A percentile compares a stretch with the other conserved stretches of the same genome.
These are phyloP conservation scores for Dimorphilus gyrociliatus DNA, from an alignment of 2,888 invertebrate species.

Conservation along the genomic window DNA sequence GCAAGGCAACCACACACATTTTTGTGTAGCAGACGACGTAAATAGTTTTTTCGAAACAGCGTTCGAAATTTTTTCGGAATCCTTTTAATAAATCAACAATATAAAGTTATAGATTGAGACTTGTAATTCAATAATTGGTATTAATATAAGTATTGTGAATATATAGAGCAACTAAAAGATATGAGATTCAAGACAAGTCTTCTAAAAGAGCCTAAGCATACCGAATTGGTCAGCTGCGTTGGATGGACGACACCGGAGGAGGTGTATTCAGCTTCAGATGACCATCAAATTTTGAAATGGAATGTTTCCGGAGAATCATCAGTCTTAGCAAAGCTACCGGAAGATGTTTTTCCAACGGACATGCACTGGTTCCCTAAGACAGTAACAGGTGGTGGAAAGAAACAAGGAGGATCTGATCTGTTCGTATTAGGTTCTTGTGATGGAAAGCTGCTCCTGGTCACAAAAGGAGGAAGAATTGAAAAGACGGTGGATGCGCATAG, in stretches of 20 bases:
- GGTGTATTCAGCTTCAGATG: constrained; percentile 83
- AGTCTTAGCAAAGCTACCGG: constrained; percentile 62
- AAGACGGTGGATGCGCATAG: constrained; percentile 77
- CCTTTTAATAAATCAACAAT: no score
- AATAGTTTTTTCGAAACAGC: no score
- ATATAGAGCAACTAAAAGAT: constrained; percentile 7
- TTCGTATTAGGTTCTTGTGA: constrained; percentile 71
- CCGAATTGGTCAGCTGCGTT: constrained; percentile 67
- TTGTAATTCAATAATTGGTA: background rate
- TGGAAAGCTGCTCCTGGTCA: constrained; percentile 76
- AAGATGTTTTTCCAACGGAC: constrained; percentile 70
- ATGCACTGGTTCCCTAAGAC: constrained; percentile 69
- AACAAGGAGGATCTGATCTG: constrained; percentile 49
- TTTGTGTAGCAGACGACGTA: no score
- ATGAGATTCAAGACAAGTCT: constrained; percentile 70
- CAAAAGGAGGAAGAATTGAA: constrained; percentile 74
- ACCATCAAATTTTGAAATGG: constrained; percentile 68
- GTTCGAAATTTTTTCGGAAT: no score
- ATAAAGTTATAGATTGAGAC: no score
- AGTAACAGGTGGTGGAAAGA: constrained; percentile 27
- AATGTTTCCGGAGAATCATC: constrained; percentile 7
- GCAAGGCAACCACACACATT: no score
- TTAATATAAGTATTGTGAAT: constrained; percentile 2
- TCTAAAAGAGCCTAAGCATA: constrained; percentile 54
- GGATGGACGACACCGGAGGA: constrained; percentile 88